Conservation (phyloP, 2,113 vertebrate species). For the Brachionichthys hirsutus region DNA sequence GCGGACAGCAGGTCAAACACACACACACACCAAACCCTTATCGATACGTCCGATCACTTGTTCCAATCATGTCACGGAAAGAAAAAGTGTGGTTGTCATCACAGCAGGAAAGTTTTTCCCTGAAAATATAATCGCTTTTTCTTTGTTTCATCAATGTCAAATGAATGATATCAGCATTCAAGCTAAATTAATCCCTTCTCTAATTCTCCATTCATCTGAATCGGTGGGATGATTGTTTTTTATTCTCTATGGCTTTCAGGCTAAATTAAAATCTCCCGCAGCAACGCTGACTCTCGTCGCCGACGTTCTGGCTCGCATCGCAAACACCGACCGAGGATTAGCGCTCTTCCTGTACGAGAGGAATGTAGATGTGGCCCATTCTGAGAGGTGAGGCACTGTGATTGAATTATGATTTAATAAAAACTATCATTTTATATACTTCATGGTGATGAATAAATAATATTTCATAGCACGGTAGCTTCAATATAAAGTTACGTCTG, state of each 20-base stretch:
- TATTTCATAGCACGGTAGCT: slow-evolving; percentile 4
- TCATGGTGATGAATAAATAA: slow-evolving; percentile 29
- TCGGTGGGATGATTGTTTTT: slow-evolving; percentile 21
- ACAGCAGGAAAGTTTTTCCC: too few species aligned
- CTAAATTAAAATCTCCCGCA: slow-evolving; percentile 78
- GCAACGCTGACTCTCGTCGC: slow-evolving; percentile 84
- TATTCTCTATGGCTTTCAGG: slow-evolving; percentile 64
- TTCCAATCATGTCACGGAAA: too few species aligned
- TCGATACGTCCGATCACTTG: too few species aligned
- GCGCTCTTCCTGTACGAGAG: slow-evolving; percentile 85
- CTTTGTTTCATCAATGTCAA: too few species aligned
- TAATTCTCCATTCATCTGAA: slow-evolving; percentile 20
- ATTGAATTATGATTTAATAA: slow-evolving; percentile 11
- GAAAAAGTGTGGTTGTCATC: too few species aligned
- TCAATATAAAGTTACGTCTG: slow-evolving; percentile 15
- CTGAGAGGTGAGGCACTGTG: slow-evolving; percentile 77
- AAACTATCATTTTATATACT: slow-evolving; percentile 2
- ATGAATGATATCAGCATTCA: not conserved
- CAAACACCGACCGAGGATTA: slow-evolving; percentile 86
- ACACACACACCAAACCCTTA: not conserved
- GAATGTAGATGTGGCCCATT: slow-evolving; percentile 66
- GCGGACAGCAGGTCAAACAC: slow-evolving; percentile 80
- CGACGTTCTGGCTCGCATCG: slow-evolving; percentile 88
- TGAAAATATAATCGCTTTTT: too few species aligned
- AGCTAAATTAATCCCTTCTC: not conserved